A percentile compares a stretch with the other conserved stretches of the same genome.
phyloP scores from a whole-genome alignment of 2,113 vertebrate species.

The Daboia siamensis region DNA sequence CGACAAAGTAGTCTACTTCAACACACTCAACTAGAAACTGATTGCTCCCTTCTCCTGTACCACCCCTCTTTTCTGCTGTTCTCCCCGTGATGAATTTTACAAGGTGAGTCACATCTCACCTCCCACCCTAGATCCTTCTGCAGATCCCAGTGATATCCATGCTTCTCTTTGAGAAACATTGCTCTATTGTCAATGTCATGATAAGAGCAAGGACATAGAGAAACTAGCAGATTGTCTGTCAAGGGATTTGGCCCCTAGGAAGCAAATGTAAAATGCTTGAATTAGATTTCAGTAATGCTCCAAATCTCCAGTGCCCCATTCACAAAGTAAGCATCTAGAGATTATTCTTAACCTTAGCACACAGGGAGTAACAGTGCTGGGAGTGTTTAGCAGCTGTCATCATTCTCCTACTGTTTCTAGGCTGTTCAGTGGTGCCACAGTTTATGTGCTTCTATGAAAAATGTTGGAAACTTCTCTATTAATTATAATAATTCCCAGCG shows the following conservation, averaged over 20 bases:
- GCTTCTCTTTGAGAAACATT: not conserved
- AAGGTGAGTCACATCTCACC: not conserved
- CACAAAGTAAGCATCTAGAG: conserved; percentile 30
- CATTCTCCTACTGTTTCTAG: not conserved
- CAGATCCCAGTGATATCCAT: not conserved
- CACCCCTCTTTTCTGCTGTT: not conserved
- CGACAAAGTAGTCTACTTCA: not conserved
- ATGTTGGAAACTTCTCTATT: not conserved
- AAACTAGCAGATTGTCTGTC: not conserved
- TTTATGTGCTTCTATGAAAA: not conserved
- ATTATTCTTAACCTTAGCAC: conserved; percentile 15
- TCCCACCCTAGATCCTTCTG: not conserved
- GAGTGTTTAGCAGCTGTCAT: not conserved
- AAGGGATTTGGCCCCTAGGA: not conserved
- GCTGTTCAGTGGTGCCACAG: not conserved
- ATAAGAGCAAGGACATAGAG: not conserved
- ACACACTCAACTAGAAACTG: not conserved
- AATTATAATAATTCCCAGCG: not conserved
- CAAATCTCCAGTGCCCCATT: not conserved
- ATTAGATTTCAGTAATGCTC: conserved; percentile 12
- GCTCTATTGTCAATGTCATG: not conserved
- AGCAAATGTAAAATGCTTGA: not conserved
- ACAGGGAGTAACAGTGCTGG: not conserved
- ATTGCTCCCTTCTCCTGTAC: not conserved
- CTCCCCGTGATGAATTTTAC: not conserved